Base-by-base conservation (phyloP, 2,113 vertebrate genomes). In the Indri indri region DNA sequence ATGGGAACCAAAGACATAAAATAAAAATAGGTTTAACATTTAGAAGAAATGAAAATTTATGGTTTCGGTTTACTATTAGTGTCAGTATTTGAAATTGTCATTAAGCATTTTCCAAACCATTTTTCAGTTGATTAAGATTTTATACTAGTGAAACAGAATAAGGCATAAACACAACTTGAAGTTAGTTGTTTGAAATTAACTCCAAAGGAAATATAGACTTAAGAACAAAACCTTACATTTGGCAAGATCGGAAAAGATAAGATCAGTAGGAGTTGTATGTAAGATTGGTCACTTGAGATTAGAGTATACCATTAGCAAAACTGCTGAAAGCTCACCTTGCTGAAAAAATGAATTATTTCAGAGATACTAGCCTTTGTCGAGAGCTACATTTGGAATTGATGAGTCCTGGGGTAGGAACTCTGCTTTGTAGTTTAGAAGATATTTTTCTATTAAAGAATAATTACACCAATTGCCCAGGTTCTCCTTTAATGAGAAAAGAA, bases 221-320 rank as follows among this genome's bases (percentile, higher is more conserved):
- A 77, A 87, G 84, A 97, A 92, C 80, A 96, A 96, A 96, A 66
- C 54, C 45, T 95, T 95, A 45, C 8, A 32, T 95, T 90, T 92
- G 79, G 68, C 54, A 92, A 92, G 84, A 95, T 97, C 88, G 92
- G 91, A 92, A 79, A 54, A 91, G 23, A 94, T 20, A 80, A 40
- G 42, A 66, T 90, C 90, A 79, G 68, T 77, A 90, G 91, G 23
- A 65, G 61, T 68, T 79, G n/a, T 90, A 83, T 57, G 61, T 83
- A 42, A 87, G 74, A 83, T 50, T 86, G 54, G 71, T 79, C 91
- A 90, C 27, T 94, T 93, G 89, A 94, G 85, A 93, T 74, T 81
- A 34, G 10, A 96, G 71, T 71, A 76, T 42, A 42, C 16, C 52
- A 81, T 94, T 87, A 92, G 27, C 13, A 12, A 93, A 80, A 91